These are phyloP conservation scores for Microdon myrmicae DNA, from an alignment of 2,888 invertebrate species.

Conservation along the genomic window DNA sequence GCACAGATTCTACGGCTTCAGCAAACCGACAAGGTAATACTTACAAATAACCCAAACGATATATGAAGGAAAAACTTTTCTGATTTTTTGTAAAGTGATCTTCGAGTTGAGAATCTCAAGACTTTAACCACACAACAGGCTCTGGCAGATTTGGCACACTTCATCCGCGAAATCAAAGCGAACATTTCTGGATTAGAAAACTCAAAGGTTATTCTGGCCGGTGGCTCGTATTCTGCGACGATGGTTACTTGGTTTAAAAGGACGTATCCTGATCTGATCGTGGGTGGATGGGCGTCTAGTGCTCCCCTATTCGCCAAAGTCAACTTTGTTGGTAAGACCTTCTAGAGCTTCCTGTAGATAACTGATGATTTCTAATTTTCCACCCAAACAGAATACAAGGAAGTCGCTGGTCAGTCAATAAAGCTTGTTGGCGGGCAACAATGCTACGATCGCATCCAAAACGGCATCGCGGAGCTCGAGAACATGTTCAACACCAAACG, in stretches of 20 bases:
- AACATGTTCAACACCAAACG: slow-evolving; percentile 57
- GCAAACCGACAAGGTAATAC: slow-evolving; percentile 75
- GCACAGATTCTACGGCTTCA: slow-evolving; percentile 83
- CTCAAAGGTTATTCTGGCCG: slow-evolving; percentile 69
- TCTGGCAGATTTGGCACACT: slow-evolving; percentile 74
- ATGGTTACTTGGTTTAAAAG: slow-evolving; percentile 76
- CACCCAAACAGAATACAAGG: slow-evolving; percentile 64
- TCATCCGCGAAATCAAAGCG: slow-evolving; percentile 69
- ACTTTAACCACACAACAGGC: slow-evolving; percentile 75
- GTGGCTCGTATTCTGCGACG: slow-evolving; percentile 75
- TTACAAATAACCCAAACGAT: background rate
- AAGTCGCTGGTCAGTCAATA: slow-evolving; percentile 61
- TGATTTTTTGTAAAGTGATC: slow-evolving; percentile 65
- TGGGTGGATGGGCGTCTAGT: slow-evolving; percentile 73
- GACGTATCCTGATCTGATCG: slow-evolving; percentile 72
- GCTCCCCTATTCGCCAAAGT: slow-evolving; percentile 73
- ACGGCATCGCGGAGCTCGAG: slow-evolving; percentile 61
- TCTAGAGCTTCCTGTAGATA: background rate
- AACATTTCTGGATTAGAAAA: slow-evolving; percentile 59
- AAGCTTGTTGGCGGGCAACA: slow-evolving; percentile 59
- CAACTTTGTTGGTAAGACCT: slow-evolving; percentile 67
- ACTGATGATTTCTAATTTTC: background rate
- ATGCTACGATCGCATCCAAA: slow-evolving; percentile 62
- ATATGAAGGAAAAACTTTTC: no score
- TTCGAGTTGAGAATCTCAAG: slow-evolving; percentile 70